Evolutionary conservation across 2,797 vertebrate genomes (phyloP).

Genomic region (Simalia tracyae): DNA sequence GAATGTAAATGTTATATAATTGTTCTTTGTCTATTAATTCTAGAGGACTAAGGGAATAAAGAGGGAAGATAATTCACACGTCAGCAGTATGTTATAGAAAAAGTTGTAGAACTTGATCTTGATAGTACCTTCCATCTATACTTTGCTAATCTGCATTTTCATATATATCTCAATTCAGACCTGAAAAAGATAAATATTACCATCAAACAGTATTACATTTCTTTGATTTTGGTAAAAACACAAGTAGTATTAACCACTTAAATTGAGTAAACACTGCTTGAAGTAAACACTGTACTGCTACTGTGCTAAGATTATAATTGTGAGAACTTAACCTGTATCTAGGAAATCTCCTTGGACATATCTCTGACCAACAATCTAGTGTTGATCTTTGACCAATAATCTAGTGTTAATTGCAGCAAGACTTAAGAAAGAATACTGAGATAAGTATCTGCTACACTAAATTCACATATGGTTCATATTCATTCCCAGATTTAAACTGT

Average conservation of each 20-base stretch:
- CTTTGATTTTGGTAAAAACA: background rate
- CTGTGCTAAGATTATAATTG: background rate
- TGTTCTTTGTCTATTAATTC: background rate
- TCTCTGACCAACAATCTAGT: background rate
- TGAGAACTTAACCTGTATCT: background rate
- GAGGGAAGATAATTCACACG: background rate
- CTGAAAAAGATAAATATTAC: background rate
- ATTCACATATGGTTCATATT: background rate
- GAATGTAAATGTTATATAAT: constrained; percentile 12
- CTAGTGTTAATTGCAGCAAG: background rate
- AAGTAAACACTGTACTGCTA: background rate
- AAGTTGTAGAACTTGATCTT: background rate
- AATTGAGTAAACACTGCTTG: background rate
- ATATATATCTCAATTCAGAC: background rate
- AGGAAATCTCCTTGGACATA: background rate
- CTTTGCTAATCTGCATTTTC: background rate
- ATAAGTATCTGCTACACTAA: background rate
- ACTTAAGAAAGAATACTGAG: background rate
- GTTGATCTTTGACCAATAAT: background rate
- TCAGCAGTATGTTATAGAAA: background rate
- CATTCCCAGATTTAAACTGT: background rate
- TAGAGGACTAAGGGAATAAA: background rate
- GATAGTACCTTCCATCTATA: background rate
- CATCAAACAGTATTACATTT: background rate
- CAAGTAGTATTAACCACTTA: background rate